A percentile compares a stretch with the other conserved stretches of the same genome.
phyloP scores from a whole-genome alignment of 2,113 vertebrate genomes.

The Zootoca vivipara region DNA sequence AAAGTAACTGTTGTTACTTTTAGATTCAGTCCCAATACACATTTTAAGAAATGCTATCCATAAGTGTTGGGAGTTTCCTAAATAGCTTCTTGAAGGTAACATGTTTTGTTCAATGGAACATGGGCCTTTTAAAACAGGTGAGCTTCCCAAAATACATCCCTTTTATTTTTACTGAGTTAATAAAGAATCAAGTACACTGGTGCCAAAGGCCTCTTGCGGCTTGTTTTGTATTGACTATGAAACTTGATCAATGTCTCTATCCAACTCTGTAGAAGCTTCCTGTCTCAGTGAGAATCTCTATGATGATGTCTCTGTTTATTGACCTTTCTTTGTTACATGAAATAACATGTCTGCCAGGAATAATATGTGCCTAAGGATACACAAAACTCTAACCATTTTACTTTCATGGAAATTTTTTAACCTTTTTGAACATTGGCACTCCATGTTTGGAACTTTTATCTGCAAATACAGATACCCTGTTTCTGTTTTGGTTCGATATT shows the following conservation, averaged over 20 bases:
- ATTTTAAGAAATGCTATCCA: neutral
- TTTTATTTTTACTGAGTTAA: constrained; percentile 8
- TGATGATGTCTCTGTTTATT: constrained; percentile 26
- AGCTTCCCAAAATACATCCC: neutral
- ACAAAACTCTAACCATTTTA: neutral
- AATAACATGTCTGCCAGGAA: neutral
- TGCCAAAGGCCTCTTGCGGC: constrained; percentile 19
- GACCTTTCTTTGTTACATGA: constrained; percentile 11
- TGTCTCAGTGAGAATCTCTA: constrained; percentile 24
- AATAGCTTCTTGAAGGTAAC: neutral
- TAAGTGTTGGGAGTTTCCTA: neutral
- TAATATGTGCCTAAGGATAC: neutral
- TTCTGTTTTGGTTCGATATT: no score
- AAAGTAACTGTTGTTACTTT: neutral
- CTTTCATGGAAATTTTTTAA: neutral
- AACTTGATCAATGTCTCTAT: constrained; percentile 25
- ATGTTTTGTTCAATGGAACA: neutral
- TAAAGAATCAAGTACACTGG: constrained; percentile 3
- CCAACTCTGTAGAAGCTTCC: constrained; percentile 2
- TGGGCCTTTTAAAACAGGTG: neutral
- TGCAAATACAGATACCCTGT: neutral
- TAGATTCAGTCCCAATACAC: neutral
- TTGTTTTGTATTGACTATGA: constrained; percentile 27
- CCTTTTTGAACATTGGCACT: neutral
- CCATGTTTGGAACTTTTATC: neutral